phyloP scores from a whole-genome alignment of 2,113 vertebrate species.

The Colinus virginianus region DNA sequence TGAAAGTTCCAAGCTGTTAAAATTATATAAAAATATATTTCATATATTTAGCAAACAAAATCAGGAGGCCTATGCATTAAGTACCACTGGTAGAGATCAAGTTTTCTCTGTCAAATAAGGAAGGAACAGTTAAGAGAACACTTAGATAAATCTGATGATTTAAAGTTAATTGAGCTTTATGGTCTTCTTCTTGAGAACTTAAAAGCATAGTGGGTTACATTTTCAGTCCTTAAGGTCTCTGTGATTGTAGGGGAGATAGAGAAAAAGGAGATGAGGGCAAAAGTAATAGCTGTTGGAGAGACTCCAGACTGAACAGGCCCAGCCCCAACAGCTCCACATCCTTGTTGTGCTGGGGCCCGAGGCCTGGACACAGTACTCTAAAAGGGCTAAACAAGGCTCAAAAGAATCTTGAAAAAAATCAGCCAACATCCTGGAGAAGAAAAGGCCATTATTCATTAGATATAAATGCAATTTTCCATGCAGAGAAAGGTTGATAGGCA shows the following conservation, averaged over 20 bases:
- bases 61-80: not conserved
- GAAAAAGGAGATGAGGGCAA: not conserved
- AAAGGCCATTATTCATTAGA: not conserved
- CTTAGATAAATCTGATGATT: not conserved
- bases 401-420: not conserved
- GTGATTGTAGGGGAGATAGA: not conserved
- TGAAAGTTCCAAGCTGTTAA: not conserved
- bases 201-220: accelerated
- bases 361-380: not conserved
- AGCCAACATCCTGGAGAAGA: not conserved
- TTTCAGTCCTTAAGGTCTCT: not conserved
- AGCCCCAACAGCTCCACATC: not conserved
- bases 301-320: not conserved
- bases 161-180: not conserved
- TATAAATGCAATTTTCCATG: accelerated
- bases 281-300: not conserved
- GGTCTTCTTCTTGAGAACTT: not conserved
- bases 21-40: not conserved
- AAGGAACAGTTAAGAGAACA: not conserved
- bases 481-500: not conserved
- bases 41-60: not conserved
- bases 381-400: not conserved
- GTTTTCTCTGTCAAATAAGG: not conserved
- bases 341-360: not conserved
- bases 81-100: not conserved